A percentile compares a stretch with the other conserved stretches of the same genome.
Evolutionary conservation across 2,888 invertebrate genomes (phyloP).

Genomic region (Timandra comae): DNA sequence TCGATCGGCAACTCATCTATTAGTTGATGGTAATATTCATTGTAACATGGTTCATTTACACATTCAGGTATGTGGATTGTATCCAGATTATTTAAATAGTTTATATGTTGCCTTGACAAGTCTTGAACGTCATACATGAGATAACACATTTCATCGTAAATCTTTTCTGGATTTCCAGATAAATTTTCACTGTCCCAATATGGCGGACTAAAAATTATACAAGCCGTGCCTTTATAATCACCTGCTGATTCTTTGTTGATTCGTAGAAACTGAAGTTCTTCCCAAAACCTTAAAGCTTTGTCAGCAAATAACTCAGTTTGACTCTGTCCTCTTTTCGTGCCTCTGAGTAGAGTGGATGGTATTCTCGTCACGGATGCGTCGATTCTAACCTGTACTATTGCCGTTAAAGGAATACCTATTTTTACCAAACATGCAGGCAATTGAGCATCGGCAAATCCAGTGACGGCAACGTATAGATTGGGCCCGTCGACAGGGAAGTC

Average conservation of each 20-base stretch:
- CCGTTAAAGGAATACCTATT: constrained; percentile 56
- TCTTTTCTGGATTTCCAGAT: constrained; percentile 48
- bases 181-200: constrained; percentile 46
- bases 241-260: constrained; percentile 41
- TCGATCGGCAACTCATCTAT: constrained; percentile 50
- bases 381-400: constrained; percentile 60
- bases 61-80: constrained; percentile 45
- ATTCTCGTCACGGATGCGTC: constrained; percentile 33
- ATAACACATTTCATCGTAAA: constrained; percentile 71
- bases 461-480: constrained; percentile 70
- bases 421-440: constrained; percentile 45
- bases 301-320: constrained; percentile 49
- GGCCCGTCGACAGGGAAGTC: constrained; percentile 74
- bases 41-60: constrained; percentile 20
- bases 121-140: constrained; percentile 75
- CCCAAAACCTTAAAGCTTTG: constrained; percentile 54
- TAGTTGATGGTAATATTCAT: constrained; percentile 32
- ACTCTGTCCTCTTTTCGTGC: constrained; percentile 58
- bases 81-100: constrained; percentile 67
- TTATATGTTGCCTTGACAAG: constrained; percentile 58
- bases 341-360: constrained; percentile 42
- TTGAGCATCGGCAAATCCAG: constrained; percentile 63
- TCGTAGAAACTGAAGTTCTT: constrained; percentile 48
- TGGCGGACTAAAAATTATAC: constrained; percentile 59
- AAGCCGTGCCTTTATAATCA: constrained; percentile 57